Evolutionary conservation across 2,888 invertebrate genomes (phyloP).

Genomic region (Scaeva pyrastri): DNA sequence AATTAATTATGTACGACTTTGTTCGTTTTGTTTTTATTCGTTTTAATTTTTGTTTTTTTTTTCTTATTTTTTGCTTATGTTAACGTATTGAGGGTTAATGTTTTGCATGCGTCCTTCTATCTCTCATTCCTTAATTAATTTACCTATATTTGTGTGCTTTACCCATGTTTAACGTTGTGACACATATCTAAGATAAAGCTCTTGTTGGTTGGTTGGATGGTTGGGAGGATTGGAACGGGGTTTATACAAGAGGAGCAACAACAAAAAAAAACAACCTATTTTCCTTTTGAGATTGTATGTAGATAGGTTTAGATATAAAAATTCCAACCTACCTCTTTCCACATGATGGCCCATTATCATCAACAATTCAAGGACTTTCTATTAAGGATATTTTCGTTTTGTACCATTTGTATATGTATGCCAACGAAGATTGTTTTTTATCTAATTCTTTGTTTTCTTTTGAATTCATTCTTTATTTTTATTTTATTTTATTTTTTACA

Average conservation of each 20-base stretch:
- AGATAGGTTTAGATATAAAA: neutral
- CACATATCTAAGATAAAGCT: constrained; percentile 5
- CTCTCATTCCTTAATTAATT: neutral
- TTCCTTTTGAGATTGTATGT: constrained; percentile 21
- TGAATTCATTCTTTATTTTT: constrained; percentile 13
- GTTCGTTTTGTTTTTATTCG: neutral
- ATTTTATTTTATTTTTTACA: constrained; percentile 18
- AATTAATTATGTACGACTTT: constrained; percentile 58
- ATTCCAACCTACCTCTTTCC: neutral
- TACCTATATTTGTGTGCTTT: neutral
- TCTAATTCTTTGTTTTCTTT: constrained; percentile 15
- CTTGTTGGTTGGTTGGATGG: neutral
- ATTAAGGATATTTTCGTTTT: constrained; percentile 48
- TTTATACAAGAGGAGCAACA: neutral
- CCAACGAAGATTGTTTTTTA: constrained; percentile 17
- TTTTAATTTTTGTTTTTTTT: too few relatives aligned
- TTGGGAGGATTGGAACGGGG: neutral
- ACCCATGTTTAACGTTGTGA: constrained; percentile 8
- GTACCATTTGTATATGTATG: too few relatives aligned
- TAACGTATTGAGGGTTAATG: constrained; percentile 2
- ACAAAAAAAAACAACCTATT: neutral
- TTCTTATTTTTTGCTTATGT: neutral
- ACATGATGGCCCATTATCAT: constrained; percentile 8
- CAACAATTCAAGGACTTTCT: constrained; percentile 62
- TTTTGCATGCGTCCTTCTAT: constrained; percentile 24